Evolutionary conservation across 2,888 invertebrate genomes (phyloP), one percentile per base, ranked within the genome.

Genomic region (Orthosia gracilis): DNA sequence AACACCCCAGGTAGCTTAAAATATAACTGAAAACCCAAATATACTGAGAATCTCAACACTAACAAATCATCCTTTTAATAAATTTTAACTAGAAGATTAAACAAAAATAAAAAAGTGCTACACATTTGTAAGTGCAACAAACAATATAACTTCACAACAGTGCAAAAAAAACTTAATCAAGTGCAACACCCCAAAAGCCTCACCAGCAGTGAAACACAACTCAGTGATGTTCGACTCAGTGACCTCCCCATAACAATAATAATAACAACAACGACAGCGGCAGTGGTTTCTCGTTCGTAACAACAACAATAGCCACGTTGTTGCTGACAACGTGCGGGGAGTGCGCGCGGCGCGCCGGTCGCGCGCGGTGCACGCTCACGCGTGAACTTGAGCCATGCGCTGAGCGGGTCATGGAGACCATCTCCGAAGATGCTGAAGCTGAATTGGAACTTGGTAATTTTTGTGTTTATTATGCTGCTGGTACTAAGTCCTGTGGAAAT

Each of bases 371-470:
- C 91, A 89, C 94, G 90, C 92, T 91, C 89, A 91, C 93, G 92
- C 94, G 94, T 91, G 93, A 92, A 64, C 89, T 89, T 63, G 94
- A 94, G 88, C 89, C 94, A 94, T 94, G 95, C 91, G 86, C 93
- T 90, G 94, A 93, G 21, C 90, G 92, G 87, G 93, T 92, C 91
- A 97, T 97, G 97, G 97, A 97, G 97, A 97, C 97, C 87, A 97
- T 97, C 92, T 96, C 97, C 82, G 97, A 97, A 93, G 97, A 97
- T 92, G 97, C 97, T 82, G 97, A 97, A 91, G 97, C 97, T 84
- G 97, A 97, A 87, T 96, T 97, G 92, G 97, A 97, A 95, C 97
- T 97, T 92, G 97, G 97, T 97, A 96, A 96, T 91, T 91, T 78
- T 18, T n/a, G 49, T n/a, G 2, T 31, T 73, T 7, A 18, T 65